Base-by-base conservation (phyloP, 2,797 vertebrate species). In the Cynopterus sphinx region DNA sequence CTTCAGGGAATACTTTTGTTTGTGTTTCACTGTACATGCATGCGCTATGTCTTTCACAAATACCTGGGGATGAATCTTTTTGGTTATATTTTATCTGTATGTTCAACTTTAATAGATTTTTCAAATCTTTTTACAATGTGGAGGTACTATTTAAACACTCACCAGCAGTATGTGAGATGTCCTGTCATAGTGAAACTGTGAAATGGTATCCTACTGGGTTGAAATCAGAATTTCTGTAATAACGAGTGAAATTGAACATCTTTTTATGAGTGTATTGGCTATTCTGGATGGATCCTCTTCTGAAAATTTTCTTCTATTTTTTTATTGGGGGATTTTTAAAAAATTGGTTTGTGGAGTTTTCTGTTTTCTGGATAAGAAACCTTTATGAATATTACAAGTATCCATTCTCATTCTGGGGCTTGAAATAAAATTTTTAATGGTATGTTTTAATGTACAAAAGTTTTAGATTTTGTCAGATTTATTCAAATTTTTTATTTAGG, bases 391-490 rank as follows among this genome's bases (percentile, higher is more conserved):
- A 73, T 63, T 75, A 6, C 19, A 86, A 81, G 11, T 82, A 67
- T 82, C 19, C 9, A 68, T 84, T 61, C 17, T 95, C 33, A 63
- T 15, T 43, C 28, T 85, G 31, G 91, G 39, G 13, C 26, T 61
- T 68, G 17, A 15, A 49, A 49, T 49, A 49, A 49, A 49, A 49
- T 24, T 84, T 94, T 74, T 59, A 89, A 63, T 74, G 65, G 33
- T 65, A 41, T 87, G 17, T 95, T 96, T 89, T 91, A 65, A 41
- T 84, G 43, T 16, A 78, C 2, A 43, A 19, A 65, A 49, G 4
- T 90, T 95, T 92, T 57, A 68, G 46, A 88, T 85, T 87, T 87
- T 96, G 10, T 82, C 31, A 93, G 12, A 67, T 88, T 85, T 49
- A 67, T 81, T 94, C 2, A 83, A 79, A 31, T 67, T 67, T 84